Evolutionary conservation across 2,797 vertebrate genomes (phyloP), one percentile per base, ranked within the genome.

Genomic region (Sebastes taczanowskii): DNA sequence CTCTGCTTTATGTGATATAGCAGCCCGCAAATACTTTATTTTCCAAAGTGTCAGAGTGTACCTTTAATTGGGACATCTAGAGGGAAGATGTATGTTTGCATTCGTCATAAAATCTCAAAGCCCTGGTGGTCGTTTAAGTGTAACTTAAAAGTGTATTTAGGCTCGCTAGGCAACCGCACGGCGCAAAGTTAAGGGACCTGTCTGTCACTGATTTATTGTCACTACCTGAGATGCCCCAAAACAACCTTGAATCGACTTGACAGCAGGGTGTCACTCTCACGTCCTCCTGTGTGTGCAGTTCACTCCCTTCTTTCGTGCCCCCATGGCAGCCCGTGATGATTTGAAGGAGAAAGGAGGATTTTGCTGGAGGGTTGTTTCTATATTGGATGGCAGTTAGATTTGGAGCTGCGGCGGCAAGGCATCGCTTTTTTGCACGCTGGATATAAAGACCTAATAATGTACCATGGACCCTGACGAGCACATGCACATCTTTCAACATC

Each of bases 241-340:
- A 80, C 65, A 82, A 77, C 38, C 25, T 80, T 82, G 76, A 84
- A 73, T 58, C 73, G 67, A 64, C 77, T 42, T 77, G 80, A 77
- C 74, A 71, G 68, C 66, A 46, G 42, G 58, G 70, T 80, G 78
- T 81, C 78, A 62, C 72, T 69, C 32, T 29, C 13, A 30, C 10
- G 4, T 61, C 71, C 61, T 71, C 65, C 67, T 58, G 71, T 68
- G 68, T 58, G 3, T 49, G 68, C 75, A 55, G 53, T 63, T 85
- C 63, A 30, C 70, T 71, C 59, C 67, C 69, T 52, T 77, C 66
- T 8, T 30, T 25, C 35, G 5, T 60, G 70, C 77, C 82, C 72
- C 78, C 1, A 11, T 71, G 68, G 78, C 64, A 81, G 58, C 59
- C 52, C 74, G 75, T 10, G 32, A 77, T 52, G 71, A 63, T 61